Evolutionary conservation across 1,140 invertebrate species (phyloP), one percentile per base, ranked within the genome.

Genomic region (Drosophila pallidifrons): DNA sequence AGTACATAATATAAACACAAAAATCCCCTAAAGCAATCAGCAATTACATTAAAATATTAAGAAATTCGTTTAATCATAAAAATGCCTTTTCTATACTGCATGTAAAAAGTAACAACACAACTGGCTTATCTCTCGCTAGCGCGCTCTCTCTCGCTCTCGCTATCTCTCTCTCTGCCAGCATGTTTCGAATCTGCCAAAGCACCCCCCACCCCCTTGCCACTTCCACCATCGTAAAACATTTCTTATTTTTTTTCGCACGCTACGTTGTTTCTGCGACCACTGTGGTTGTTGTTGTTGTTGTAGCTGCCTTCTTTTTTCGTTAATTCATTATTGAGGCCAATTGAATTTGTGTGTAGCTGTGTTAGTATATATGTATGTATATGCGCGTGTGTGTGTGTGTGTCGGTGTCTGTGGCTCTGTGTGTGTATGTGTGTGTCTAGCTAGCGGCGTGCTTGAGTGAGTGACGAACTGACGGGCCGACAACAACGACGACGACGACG

Each of bases 251-350:
- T 85, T 89, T 89, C 81, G 85, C 83, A 85, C 85, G 85, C 80
- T 72, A 68, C 45, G 49, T 81, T 68, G 59, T 63, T 66, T 51
- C 58, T 74, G 64, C 30, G 45, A 47, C 54, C 75, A 63, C 32
- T 30, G 51, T 25, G 82, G 51, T 58, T 78, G 61, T 60, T 61
- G 41, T 45, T 74, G 51, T 70, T 75, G 67, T 70, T 65, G 67
- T 65, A 38, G 52, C 43, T 75, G 67, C 67, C 72, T 66, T 86
- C 69, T 79, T 87, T 85, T 87, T 87, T 87, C 75, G 85, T 88
- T 88, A 89, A 88, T 88, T 88, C 83, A 89, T 88, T 88, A 88
- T 88, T 88, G 83, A 88, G 83, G 85, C 83, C 83, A 88, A 88
- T 88, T 88, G 85, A 88, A 88, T 89, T 89, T 88, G 77, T 89